Percentiles rank a stretch among this genome's conserved stretches.
phyloP scores from a whole-genome alignment of 1,140 invertebrate genomes.

The Lucilia cuprina region DNA sequence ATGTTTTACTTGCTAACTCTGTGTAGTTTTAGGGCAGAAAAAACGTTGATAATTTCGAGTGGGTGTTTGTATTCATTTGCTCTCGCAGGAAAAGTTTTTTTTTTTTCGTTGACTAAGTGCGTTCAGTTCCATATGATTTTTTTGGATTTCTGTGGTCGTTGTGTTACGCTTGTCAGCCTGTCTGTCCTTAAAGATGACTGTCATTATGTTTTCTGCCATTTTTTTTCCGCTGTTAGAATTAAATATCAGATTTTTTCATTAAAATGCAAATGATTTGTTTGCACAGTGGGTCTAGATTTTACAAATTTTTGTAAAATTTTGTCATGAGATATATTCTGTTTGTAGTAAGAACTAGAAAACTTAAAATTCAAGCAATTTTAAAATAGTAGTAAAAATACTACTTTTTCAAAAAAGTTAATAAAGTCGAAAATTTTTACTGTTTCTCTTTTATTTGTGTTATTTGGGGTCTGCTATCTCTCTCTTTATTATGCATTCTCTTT shows the following conservation, averaged over 20 bases:
- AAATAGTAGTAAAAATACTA: no score
- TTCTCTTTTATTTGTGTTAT: not conserved
- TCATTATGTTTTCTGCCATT: constrained; percentile 1
- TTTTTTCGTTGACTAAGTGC: not conserved
- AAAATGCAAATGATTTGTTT: not conserved
- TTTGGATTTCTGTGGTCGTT: not conserved
- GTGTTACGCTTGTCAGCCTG: not conserved
- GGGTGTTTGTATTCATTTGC: not conserved
- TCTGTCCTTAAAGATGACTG: not conserved
- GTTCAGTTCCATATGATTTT: not conserved
- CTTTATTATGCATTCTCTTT: no score
- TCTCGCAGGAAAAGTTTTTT: not conserved
- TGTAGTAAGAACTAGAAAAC: no score
- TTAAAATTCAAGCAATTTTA: no score
- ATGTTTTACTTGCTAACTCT: not conserved
- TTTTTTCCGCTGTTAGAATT: not conserved
- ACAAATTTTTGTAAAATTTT: no score
- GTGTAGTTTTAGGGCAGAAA: not conserved
- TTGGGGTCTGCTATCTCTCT: no score
- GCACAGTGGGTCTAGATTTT: not conserved
- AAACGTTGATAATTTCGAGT: not conserved
- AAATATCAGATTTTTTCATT: not conserved
- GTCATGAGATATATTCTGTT: no score
- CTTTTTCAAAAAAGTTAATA: no score
- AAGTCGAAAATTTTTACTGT: not conserved